These are phyloP conservation scores for Brassicogethes aeneus DNA, from an alignment of 2,888 invertebrate species.

Conservation along the genomic window DNA sequence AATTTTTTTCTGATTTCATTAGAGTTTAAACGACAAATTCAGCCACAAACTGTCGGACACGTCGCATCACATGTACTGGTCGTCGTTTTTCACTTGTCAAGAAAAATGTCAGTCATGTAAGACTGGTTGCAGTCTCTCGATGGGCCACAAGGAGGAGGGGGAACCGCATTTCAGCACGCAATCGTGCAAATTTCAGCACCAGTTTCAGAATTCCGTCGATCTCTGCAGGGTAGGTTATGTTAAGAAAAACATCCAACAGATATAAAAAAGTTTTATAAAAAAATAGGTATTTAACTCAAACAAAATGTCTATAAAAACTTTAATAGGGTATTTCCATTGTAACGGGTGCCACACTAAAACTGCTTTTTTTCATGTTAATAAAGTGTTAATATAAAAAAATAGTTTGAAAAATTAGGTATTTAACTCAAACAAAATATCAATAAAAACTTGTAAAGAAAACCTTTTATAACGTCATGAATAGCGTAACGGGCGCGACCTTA, in stretches of 20 bases:
- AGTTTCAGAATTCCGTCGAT: constrained; percentile 61
- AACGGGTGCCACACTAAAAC: too few species aligned
- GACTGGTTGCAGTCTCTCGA: constrained; percentile 52
- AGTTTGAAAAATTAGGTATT: too few species aligned
- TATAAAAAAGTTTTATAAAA: too few species aligned
- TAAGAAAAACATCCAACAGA: not conserved
- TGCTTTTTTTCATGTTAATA: too few species aligned
- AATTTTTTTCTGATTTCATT: constrained; percentile 22
- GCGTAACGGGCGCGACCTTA: too few species aligned
- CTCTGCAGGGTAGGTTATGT: constrained; percentile 46
- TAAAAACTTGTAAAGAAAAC: too few species aligned
- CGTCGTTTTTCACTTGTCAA: constrained; percentile 71
- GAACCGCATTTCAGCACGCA: constrained; percentile 47
- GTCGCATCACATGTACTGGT: constrained; percentile 59
- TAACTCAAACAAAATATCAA: too few species aligned
- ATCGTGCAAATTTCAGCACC: constrained; percentile 58
- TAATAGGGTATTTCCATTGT: too few species aligned
- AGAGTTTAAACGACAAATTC: constrained; percentile 66
- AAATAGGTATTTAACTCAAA: too few species aligned
- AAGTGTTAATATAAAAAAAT: too few species aligned
- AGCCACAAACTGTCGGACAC: constrained; percentile 55
- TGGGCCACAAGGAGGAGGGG: constrained; percentile 57
- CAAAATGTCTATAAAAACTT: too few species aligned
- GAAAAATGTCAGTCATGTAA: constrained; percentile 62
- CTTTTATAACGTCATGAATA: too few species aligned